Evolutionary conservation across 2,888 invertebrate genomes (phyloP).

Genomic region (Tetheella fluctuosa): DNA sequence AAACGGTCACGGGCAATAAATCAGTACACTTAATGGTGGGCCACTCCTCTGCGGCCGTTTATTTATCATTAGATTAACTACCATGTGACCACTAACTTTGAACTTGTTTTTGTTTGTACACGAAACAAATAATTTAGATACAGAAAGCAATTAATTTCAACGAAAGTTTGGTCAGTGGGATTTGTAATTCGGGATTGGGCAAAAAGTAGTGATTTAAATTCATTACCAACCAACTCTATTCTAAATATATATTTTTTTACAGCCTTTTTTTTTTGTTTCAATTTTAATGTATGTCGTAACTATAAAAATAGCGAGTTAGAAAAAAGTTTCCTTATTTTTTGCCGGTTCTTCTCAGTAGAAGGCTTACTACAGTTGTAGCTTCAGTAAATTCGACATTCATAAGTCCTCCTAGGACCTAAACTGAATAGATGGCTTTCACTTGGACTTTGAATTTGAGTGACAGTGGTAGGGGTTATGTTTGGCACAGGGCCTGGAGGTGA

Average conservation of each 20-base stretch:
- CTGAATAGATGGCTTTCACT: too few species aligned
- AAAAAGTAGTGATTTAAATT: neutral
- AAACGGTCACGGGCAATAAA: constrained; percentile 46
- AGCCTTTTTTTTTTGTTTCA: too few species aligned
- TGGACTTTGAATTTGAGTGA: too few species aligned
- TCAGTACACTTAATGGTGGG: constrained; percentile 48
- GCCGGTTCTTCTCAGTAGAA: too few species aligned
- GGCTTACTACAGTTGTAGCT: too few species aligned
- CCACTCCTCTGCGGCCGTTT: constrained; percentile 44
- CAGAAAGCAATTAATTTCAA: constrained; percentile 7
- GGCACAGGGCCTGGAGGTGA: too few species aligned
- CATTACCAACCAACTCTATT: neutral
- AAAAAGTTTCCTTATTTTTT: too few species aligned
- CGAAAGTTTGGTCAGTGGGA: constrained; percentile 1
- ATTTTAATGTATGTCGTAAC: too few species aligned
- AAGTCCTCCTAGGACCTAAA: too few species aligned
- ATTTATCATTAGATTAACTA: constrained; percentile 47
- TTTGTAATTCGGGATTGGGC: neutral
- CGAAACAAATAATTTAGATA: constrained; percentile 4
- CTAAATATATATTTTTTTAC: neutral
- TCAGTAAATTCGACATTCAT: too few species aligned
- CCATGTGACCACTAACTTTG: constrained; percentile 30
- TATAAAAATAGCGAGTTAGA: too few species aligned
- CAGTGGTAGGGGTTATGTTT: too few species aligned
- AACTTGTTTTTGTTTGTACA: constrained; percentile 17